Conservation (phyloP, 2,797 vertebrate genomes). For the Pseudocheirus occidentalis region DNA sequence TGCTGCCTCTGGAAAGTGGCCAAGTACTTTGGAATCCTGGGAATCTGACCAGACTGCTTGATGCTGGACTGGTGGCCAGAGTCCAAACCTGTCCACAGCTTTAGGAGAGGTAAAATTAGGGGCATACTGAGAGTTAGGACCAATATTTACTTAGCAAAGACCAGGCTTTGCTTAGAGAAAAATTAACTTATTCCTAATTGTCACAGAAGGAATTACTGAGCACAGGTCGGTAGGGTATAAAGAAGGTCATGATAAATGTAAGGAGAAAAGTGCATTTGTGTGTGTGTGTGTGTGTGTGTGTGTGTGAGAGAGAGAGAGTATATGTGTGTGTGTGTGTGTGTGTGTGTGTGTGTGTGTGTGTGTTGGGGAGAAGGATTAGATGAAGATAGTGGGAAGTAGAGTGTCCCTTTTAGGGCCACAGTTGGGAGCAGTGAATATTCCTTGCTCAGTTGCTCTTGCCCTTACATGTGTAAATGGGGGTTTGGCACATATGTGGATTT, state of each 20-base stretch:
- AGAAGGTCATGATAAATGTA: neutral
- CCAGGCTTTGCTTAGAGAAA: slow-evolving; percentile 11
- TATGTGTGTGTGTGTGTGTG: neutral
- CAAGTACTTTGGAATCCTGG: neutral
- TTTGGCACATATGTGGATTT: neutral
- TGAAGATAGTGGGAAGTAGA: neutral
- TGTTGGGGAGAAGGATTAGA: neutral
- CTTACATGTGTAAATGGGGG: neutral
- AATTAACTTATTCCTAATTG: slow-evolving; percentile 9
- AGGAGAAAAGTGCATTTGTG: neutral
- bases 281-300: neutral
- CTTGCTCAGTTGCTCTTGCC: neutral
- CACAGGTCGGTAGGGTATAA: neutral
- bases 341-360: neutral
- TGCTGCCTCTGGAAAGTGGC: neutral
- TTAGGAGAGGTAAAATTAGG: slow-evolving; percentile 25
- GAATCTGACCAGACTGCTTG: neutral
- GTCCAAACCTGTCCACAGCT: neutral
- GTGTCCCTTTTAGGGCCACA: neutral
- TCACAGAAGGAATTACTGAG: neutral
- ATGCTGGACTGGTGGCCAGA: neutral
- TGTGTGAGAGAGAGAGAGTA: too few relatives aligned
- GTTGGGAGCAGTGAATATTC: neutral
- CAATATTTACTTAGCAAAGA: slow-evolving; percentile 29
- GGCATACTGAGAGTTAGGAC: slow-evolving; percentile 5